These are phyloP conservation scores for Antheraea assamensis DNA, from an alignment of 2,888 invertebrate species.

Conservation along the genomic window DNA sequence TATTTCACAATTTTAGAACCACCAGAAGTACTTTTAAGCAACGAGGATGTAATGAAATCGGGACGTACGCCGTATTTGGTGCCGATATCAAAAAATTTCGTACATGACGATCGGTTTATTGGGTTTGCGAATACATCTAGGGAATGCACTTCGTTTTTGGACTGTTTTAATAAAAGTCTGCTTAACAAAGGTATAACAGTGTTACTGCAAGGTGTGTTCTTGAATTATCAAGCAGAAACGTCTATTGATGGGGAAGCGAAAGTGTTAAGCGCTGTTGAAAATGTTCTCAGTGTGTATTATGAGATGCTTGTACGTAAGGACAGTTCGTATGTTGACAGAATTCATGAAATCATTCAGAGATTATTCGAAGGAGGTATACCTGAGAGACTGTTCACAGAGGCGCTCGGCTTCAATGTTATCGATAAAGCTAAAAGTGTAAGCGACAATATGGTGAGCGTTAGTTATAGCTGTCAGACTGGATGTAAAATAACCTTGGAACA, in stretches of 20 bases:
- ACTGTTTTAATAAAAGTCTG: conserved; percentile 47
- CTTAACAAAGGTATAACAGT: conserved; percentile 54
- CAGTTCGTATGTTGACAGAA: conserved; percentile 40
- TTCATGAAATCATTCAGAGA: conserved; percentile 44
- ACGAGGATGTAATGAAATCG: conserved; percentile 54
- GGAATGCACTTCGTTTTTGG: conserved; percentile 47
- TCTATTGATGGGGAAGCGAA: conserved; percentile 59
- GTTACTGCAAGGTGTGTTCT: conserved; percentile 48
- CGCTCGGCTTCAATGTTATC: conserved; percentile 54
- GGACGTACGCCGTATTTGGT: conserved; percentile 48
- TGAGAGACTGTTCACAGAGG: conserved; percentile 50
- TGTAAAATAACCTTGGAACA: conserved; percentile 58
- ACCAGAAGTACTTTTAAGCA: conserved; percentile 50
- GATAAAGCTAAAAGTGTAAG: conserved; percentile 49
- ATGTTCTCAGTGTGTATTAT: conserved; percentile 56
- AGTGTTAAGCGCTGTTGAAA: conserved; percentile 49
- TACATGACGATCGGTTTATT: conserved; percentile 48
- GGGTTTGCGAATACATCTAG: conserved; percentile 47
- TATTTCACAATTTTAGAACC: conserved; percentile 61
- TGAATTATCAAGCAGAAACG: conserved; percentile 51
- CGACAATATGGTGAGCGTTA: conserved; percentile 51
- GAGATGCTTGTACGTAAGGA: conserved; percentile 62
- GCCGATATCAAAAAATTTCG: conserved; percentile 47
- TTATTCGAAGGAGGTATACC: conserved; percentile 67
- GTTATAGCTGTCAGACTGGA: conserved; percentile 61